phyloP scores from a whole-genome alignment of 2,113 vertebrate genomes.

The Isichthys henryi region DNA sequence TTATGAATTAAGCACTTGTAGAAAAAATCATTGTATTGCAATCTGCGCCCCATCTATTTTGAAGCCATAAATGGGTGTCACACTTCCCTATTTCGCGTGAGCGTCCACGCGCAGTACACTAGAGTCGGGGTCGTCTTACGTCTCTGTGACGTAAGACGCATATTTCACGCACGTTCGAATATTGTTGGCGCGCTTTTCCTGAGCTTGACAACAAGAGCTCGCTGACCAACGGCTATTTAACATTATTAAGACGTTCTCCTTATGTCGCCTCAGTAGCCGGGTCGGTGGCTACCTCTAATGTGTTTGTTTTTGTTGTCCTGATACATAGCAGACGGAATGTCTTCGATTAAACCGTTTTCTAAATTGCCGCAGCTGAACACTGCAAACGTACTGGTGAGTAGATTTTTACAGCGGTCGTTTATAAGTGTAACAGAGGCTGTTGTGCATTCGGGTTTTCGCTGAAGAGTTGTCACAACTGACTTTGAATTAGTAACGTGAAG shows the following conservation, averaged over 20 bases:
- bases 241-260: not conserved
- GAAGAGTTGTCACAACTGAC: not conserved
- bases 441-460: not conserved
- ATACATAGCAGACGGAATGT: constrained; percentile 30
- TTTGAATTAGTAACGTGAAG: not conserved
- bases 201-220: not conserved
- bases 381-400: constrained; percentile 60
- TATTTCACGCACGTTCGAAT: constrained; percentile 33
- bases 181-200: not conserved
- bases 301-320: not conserved
- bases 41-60: not conserved
- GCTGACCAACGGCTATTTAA: not conserved
- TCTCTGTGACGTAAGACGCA: constrained; percentile 31
- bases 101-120: not conserved
- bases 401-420: not conserved
- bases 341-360: constrained; percentile 52
- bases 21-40: not conserved
- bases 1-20: not conserved
- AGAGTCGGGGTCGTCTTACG: not conserved
- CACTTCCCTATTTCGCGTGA: not conserved
- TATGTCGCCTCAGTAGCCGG: not conserved
- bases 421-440: not conserved
- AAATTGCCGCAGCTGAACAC: constrained; percentile 53
- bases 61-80: not conserved
- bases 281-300: not conserved